Conservation (phyloP, 2,888 invertebrate species). For the Ganaspis brasiliensis region DNA sequence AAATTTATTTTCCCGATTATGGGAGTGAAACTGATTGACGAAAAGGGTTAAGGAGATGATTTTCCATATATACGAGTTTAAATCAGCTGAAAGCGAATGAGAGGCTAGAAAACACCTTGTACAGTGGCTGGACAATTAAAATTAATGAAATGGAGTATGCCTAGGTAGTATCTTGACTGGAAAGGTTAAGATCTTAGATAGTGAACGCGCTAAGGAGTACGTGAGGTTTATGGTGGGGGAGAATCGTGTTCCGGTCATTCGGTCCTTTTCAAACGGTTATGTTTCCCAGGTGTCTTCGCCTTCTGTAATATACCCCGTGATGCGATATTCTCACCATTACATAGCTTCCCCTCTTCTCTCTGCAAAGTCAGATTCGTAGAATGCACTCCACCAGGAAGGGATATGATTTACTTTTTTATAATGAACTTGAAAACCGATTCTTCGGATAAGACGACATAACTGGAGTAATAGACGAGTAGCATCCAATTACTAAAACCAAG, state of each 20-base stretch:
- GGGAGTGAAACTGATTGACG: slow-evolving; percentile 43
- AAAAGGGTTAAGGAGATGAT: background rate
- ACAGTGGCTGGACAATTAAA: slow-evolving; percentile 70
- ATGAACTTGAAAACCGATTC: slow-evolving; percentile 25
- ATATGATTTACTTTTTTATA: slow-evolving; percentile 31
- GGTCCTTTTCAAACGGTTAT: slow-evolving; percentile 67
- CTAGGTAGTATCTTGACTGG: slow-evolving; percentile 66
- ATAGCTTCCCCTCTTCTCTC: background rate
- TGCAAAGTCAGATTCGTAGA: slow-evolving; percentile 39
- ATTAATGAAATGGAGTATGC: slow-evolving; percentile 74
- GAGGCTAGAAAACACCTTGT: slow-evolving; percentile 34
- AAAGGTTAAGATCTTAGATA: slow-evolving; percentile 61
- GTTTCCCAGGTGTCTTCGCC: slow-evolving; percentile 61
- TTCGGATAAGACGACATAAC: slow-evolving; percentile 8
- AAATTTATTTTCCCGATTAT: too few relatives aligned
- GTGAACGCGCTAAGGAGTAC: slow-evolving; percentile 49
- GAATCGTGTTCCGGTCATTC: slow-evolving; percentile 72
- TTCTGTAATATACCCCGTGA: slow-evolving; percentile 34
- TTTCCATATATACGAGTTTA: background rate
- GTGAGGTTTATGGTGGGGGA: slow-evolving; percentile 43
- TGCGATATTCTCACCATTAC: slow-evolving; percentile 37
- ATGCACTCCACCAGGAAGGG: slow-evolving; percentile 2
- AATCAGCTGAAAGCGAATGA: slow-evolving; percentile 25
- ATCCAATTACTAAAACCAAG: slow-evolving; percentile 9
- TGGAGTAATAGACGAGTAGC: too few relatives aligned